Conservation (phyloP, 2,113 vertebrate genomes). For the Spea multiplicata region DNA sequence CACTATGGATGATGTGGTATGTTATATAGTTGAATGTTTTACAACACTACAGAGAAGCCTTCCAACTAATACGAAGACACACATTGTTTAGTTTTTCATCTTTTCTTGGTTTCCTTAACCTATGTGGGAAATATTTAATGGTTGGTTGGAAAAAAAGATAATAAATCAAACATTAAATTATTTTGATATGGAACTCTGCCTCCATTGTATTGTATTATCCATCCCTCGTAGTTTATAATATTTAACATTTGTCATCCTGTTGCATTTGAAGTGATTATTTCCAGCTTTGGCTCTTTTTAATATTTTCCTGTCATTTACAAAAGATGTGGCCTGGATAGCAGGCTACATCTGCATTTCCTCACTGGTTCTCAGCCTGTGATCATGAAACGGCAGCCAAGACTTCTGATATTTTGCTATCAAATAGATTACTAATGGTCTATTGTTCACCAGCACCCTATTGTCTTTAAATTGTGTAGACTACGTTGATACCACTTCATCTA, state of each 20-base stretch:
- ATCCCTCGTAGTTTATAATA: neutral
- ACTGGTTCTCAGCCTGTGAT: conserved; percentile 2
- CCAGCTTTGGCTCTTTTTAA: neutral
- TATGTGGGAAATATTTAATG: neutral
- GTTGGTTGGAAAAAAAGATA: neutral
- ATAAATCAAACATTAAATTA: neutral
- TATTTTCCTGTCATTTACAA: conserved; percentile 27
- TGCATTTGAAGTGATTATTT: conserved; percentile 16
- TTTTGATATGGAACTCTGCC: conserved; percentile 3
- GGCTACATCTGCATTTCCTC: conserved; percentile 37
- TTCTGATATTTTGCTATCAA: conserved; percentile 5
- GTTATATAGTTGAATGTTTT: too few relatives aligned
- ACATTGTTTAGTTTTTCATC: too few relatives aligned
- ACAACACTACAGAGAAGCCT: too few relatives aligned
- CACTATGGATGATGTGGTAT: too few relatives aligned
- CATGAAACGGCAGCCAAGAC: conserved; percentile 15
- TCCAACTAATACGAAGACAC: too few relatives aligned
- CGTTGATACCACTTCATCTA: neutral
- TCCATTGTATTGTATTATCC: neutral
- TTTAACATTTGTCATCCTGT: neutral
- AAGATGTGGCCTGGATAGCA: neutral
- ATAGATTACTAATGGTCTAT: conserved; percentile 16
- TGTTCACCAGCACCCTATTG: conserved; percentile 32
- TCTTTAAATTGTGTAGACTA: conserved; percentile 23
- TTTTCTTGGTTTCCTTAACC: neutral